Conservation (phyloP, 2,113 vertebrate species). For the Cinclus mexicanus region DNA sequence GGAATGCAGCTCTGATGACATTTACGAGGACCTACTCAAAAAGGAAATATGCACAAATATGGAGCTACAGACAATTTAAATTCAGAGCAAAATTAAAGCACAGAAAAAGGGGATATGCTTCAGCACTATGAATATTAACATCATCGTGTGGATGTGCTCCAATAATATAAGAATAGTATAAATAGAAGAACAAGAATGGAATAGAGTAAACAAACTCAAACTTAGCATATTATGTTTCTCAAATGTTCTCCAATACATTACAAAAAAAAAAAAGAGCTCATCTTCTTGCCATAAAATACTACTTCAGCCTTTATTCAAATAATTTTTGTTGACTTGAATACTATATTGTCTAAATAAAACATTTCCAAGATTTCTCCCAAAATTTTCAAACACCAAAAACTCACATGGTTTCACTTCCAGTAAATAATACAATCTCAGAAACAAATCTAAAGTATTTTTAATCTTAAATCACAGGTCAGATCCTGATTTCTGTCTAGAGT, state of each 20-base stretch:
- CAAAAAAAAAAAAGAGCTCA: neutral
- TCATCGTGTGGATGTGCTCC: neutral
- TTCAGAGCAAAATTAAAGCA: neutral
- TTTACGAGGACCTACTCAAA: neutral
- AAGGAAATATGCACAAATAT: neutral
- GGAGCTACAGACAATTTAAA: neutral
- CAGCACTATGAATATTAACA: neutral
- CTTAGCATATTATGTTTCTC: neutral
- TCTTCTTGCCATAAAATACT: neutral
- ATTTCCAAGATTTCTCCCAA: neutral
- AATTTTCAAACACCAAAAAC: neutral
- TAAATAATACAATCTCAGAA: neutral
- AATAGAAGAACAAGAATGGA: neutral
- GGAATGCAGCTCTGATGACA: neutral
- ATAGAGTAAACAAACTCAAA: neutral
- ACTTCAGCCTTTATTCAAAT: neutral
- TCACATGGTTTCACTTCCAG: neutral
- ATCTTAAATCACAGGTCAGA: neutral
- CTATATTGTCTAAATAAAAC: neutral
- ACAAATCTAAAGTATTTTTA: neutral
- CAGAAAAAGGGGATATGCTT: neutral
- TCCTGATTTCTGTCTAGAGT: neutral
- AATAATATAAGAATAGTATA: neutral
- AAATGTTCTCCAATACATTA: neutral
- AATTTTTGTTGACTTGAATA: neutral